These are phyloP conservation scores for Propsilocerus akamusi DNA, from an alignment of 1,140 invertebrate species.

Conservation along the genomic window DNA sequence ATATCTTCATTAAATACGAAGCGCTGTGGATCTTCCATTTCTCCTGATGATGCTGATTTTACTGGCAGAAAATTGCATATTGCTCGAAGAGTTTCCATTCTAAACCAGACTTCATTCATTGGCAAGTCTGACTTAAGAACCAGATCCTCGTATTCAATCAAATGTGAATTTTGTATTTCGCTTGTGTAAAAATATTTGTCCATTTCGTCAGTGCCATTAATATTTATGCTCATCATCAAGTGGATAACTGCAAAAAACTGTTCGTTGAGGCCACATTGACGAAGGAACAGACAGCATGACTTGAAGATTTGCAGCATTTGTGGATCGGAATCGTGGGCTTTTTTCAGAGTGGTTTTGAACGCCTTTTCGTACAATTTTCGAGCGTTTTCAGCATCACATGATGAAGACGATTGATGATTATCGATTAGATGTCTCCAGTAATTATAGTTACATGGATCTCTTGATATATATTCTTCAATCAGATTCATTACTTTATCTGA, in stretches of 20 bases:
- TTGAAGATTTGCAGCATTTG: slow-evolving; percentile 24
- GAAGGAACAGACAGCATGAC: slow-evolving; percentile 39
- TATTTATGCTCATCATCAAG: slow-evolving; percentile 37
- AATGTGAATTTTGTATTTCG: slow-evolving; percentile 27
- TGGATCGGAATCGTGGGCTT: not conserved
- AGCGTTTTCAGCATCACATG: not conserved
- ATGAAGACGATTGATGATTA: not conserved
- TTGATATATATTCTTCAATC: not conserved
- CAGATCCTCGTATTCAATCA: slow-evolving; percentile 40
- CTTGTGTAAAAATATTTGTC: slow-evolving; percentile 22
- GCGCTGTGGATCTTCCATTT: slow-evolving; percentile 30
- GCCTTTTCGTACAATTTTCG: not conserved
- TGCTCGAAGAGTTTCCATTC: slow-evolving; percentile 40
- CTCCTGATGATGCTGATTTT: slow-evolving; percentile 16
- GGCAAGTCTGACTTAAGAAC: slow-evolving; percentile 39
- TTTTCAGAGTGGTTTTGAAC: not conserved
- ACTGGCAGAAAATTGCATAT: slow-evolving; percentile 36
- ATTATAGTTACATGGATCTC: not conserved
- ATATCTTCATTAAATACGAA: slow-evolving; percentile 40
- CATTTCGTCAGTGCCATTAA: slow-evolving; percentile 20
- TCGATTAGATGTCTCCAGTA: not conserved
- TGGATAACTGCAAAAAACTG: slow-evolving; percentile 40
- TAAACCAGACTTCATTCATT: slow-evolving; percentile 42
- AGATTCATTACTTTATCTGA: not conserved
- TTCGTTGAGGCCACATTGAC: slow-evolving; percentile 41